Conservation (phyloP, 2,888 invertebrate species). For the Rhingia rostrata region DNA sequence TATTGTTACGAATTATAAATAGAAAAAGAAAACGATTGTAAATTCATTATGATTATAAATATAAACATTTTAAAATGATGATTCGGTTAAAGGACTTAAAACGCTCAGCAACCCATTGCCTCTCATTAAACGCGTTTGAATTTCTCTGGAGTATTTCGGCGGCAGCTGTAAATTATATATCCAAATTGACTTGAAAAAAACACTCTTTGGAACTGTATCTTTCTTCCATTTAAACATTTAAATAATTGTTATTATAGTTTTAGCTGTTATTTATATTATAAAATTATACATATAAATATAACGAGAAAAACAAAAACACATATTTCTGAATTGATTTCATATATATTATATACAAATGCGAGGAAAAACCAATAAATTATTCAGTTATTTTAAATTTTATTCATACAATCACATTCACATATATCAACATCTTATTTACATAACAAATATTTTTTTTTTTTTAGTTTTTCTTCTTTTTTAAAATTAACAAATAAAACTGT, state of each 20-base stretch:
- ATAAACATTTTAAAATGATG: conserved; percentile 41
- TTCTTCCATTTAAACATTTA: conserved; percentile 75
- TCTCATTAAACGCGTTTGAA: conserved; percentile 1
- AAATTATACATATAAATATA: conserved; percentile 62
- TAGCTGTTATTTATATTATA: conserved; percentile 74
- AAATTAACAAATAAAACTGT: conserved; percentile 71
- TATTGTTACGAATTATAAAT: conserved; percentile 63
- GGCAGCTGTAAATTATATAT: conserved; percentile 61
- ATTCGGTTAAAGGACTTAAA: conserved; percentile 60
- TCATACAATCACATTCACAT: conserved; percentile 69
- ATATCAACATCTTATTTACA: conserved; percentile 69
- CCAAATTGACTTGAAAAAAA: conserved; percentile 43
- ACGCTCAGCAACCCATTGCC: conserved; percentile 14
- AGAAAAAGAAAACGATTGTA: conserved; percentile 55
- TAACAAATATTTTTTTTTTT: conserved; percentile 53
- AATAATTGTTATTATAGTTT: conserved; percentile 74
- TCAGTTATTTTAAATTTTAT: conserved; percentile 70
- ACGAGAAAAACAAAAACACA: conserved; percentile 27
- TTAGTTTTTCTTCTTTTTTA: conserved; percentile 27
- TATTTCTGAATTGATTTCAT: conserved; percentile 73
- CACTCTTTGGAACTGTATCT: conserved; percentile 64
- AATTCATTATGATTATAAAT: conserved; percentile 56
- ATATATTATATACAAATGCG: conserved; percentile 38
- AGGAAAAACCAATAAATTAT: conserved; percentile 62
- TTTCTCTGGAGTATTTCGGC: conserved; percentile 16